Evolutionary conservation across 2,797 vertebrate species (phyloP), one percentile per base, ranked within the genome.

Genomic region (Oreochromis grahami): DNA sequence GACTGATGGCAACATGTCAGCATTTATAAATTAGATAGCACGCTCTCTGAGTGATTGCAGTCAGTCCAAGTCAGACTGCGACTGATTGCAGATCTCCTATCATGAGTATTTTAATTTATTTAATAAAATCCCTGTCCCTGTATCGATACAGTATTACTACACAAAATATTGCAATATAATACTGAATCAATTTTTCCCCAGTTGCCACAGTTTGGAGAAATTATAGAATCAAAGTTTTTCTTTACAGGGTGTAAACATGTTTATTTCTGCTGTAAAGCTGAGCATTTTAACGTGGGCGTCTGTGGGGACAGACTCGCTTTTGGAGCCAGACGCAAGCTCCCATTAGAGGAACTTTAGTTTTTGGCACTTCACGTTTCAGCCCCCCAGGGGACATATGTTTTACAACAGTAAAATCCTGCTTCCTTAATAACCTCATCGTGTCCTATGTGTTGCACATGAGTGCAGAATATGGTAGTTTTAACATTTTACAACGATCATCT

Each of bases 171-270:
- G 19, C 19, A 14, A 21, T 21, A 65, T 38, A 38, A 13, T 65
- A 38, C 11, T 65, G 19, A 38, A 38, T 65, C 13, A 0, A 3
- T 3, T 7, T 7, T n/a, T 12, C 0, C 10, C 32, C 2, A 0
- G 58, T 7, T 63, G 17, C 36, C 58, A 63, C 10, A 36, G 32
- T 36, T 63, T 63, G 36, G 32, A 1, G 10, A 36, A 63, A 63
- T n/a, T 63, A 36, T 63, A 36, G 6, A 63, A 63, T 36, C 58
- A n/a, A 36, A n/a, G 10, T 36, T 63, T 63, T 36, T 60, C 3
- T 60, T 63, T 13, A 6, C 17, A 63, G 58, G 17, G 1, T 63
- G 58, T 63, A 63, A 36, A 63, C 32, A 63, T 36, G 58, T 36
- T 36, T 63, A n/a, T 63, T 36, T 63, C 32, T 63, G 58, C 32